Evolutionary conservation across 1,140 invertebrate species (phyloP), one percentile per base, ranked within the genome.

Genomic region (Drosophila cardini): DNA sequence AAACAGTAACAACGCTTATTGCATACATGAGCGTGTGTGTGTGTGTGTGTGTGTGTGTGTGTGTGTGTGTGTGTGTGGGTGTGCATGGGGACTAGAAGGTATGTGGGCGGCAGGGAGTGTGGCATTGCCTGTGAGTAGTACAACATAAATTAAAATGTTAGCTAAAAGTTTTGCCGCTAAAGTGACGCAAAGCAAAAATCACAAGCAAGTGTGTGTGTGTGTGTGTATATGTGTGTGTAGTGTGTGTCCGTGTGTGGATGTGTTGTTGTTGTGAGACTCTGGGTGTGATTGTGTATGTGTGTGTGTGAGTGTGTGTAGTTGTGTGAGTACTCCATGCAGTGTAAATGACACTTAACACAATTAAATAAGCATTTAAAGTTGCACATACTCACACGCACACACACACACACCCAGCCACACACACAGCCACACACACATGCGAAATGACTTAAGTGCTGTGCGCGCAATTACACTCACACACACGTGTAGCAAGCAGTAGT

Each of bases 291-390:
- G 4, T 26, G 4, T 26, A 26, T 26, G 21, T 26, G 21, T 26
- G 21, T 21, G 21, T 26, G 21, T 4, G n/a, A n/a, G 26, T 18
- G 62, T 8, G 38, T 32, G 36, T 36, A 26, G n/a, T n/a, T 34
- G 11, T 2, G 48, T 32, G 40, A 30, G 46, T 38, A 26, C 42
- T 43, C 42, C 30, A 34, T 70, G 48, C 53, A 79, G 79, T 89
- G 83, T 80, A 87, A 87, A 87, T 89, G 83, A 87, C 83, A 87
- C 83, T 87, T 87, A 87, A 87, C 83, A 87, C 83, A 87, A 87
- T 87, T 87, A 87, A 89, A 87, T 87, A 87, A 87, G 80, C 79
- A 87, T 87, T 87, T 89, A 89, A 87, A 87, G 80, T 87, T 83
- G 58, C 48, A 76, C 62, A 50, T 64, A 62, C 61, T 52, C 48